Conservation (phyloP, 2,797 vertebrate species). For the Liparis tanakae region DNA sequence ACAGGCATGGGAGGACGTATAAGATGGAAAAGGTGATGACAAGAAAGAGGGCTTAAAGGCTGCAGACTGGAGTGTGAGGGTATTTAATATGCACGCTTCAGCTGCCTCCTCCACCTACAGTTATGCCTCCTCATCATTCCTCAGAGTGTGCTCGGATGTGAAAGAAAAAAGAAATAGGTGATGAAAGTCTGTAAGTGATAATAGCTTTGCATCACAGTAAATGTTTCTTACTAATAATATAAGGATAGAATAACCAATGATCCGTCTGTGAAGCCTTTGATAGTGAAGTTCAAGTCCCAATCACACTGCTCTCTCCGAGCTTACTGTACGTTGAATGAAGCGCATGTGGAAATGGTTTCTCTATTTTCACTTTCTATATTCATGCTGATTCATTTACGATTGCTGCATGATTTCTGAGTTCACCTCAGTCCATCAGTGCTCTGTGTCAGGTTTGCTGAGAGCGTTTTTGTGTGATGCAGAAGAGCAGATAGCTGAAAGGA, state of each 20-base stretch:
- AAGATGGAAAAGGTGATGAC: slow-evolving; percentile 23
- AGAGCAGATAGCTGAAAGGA: not conserved
- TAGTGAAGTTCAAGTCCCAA: not conserved
- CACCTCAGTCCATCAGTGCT: not conserved
- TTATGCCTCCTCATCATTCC: slow-evolving; percentile 31
- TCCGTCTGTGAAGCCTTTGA: slow-evolving; percentile 16
- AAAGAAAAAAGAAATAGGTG: slow-evolving; percentile 21
- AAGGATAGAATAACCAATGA: slow-evolving; percentile 34
- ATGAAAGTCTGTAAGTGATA: slow-evolving; percentile 38
- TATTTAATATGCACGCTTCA: slow-evolving; percentile 15
- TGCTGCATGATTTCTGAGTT: not conserved
- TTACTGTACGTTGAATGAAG: not conserved
- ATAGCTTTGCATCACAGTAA: slow-evolving; percentile 39
- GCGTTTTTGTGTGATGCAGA: slow-evolving; percentile 13
- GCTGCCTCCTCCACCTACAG: slow-evolving; percentile 5
- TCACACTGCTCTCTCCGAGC: slow-evolving; percentile 7
- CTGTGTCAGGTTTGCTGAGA: slow-evolving; percentile 11
- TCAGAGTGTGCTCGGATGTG: slow-evolving; percentile 17
- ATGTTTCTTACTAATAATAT: slow-evolving; percentile 39
- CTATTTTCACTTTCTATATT: not conserved
- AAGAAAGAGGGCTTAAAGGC: slow-evolving; percentile 19
- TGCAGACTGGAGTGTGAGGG: not conserved
- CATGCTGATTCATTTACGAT: not conserved
- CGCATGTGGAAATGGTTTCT: not conserved
- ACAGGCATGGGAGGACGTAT: slow-evolving; percentile 9